Percentiles rank a stretch among this genome's conserved stretches.
Evolutionary conservation across 2,797 vertebrate species (phyloP).

Genomic region (Cynodonichthys magdalenae): DNA sequence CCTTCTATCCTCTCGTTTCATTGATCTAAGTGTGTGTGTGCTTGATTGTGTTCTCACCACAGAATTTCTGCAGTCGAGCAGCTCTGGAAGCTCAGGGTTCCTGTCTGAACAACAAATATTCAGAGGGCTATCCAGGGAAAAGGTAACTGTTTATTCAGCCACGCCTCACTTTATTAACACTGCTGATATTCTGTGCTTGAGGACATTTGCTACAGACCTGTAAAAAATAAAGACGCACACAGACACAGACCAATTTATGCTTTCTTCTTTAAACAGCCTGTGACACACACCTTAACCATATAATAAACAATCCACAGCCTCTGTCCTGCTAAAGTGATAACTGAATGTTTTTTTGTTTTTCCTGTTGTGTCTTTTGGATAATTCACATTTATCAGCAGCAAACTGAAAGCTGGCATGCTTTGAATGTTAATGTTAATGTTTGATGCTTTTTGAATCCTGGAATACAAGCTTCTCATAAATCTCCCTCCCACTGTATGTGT

Average conservation of each 20-base stretch:
- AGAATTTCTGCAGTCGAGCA: slow-evolving; percentile 97
- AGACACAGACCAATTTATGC: slow-evolving; percentile 21
- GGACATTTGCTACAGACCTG: slow-evolving; percentile 37
- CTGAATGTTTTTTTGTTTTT: slow-evolving; percentile 34
- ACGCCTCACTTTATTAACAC: slow-evolving; percentile 39
- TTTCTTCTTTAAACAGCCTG: slow-evolving; percentile 4
- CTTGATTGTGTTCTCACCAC: slow-evolving; percentile 34
- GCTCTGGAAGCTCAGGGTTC: slow-evolving; percentile 94
- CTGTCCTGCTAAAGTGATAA: slow-evolving; percentile 17
- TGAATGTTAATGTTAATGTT: slow-evolving; percentile 26
- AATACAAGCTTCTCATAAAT: slow-evolving; percentile 40
- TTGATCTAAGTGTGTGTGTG: slow-evolving; percentile 57
- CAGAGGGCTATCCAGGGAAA: slow-evolving; percentile 94
- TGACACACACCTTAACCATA: slow-evolving; percentile 34
- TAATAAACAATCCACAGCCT: slow-evolving; percentile 40
- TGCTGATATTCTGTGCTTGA: slow-evolving; percentile 40
- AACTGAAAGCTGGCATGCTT: slow-evolving; percentile 42
- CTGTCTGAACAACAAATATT: slow-evolving; percentile 98
- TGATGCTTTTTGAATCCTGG: slow-evolving; percentile 46
- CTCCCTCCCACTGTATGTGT: slow-evolving; percentile 26
- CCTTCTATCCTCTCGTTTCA: slow-evolving; percentile 53
- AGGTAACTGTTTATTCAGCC: slow-evolving; percentile 80
- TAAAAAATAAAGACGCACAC: neutral
- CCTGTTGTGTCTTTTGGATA: slow-evolving; percentile 27
- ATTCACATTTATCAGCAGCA: slow-evolving; percentile 49